A percentile compares a stretch with the other conserved stretches of the same genome.
phyloP scores from a whole-genome alignment of 1,140 invertebrate species.

The Eubasilissa regina region DNA sequence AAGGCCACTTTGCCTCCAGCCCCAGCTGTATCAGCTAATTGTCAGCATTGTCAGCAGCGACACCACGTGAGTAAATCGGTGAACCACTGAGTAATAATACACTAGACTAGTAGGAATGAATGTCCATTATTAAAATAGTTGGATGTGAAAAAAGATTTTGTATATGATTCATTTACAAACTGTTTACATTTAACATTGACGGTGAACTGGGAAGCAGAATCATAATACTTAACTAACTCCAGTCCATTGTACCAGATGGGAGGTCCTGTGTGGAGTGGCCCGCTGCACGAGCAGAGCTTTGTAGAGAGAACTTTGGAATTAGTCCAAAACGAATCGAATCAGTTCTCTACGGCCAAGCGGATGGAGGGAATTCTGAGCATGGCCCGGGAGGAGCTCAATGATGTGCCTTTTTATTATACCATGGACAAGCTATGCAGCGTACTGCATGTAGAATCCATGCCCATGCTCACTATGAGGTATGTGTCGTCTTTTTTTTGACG shows the following conservation, averaged over 20 bases:
- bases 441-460: constrained; percentile 78
- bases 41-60: constrained; percentile 83
- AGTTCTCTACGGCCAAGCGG: constrained; percentile 81
- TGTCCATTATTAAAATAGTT: too few relatives aligned
- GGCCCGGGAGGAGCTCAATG: constrained; percentile 84
- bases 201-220: too few relatives aligned
- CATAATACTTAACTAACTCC: too few relatives aligned
- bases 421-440: constrained; percentile 77
- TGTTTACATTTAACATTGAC: too few relatives aligned
- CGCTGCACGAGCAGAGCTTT: constrained; percentile 87
- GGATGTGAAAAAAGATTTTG: too few relatives aligned
- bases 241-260: constrained; percentile 77
- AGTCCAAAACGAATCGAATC: constrained; percentile 64
- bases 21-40: constrained; percentile 78
- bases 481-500: too few relatives aligned
- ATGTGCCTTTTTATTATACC: constrained; percentile 91
- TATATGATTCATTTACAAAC: too few relatives aligned
- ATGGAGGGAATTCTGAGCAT: constrained; percentile 83
- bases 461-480: constrained; percentile 78
- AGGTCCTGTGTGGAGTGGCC: constrained; percentile 94
- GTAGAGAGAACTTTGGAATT: constrained; percentile 73
- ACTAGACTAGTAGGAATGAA: too few relatives aligned
- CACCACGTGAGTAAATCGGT: constrained; percentile 76
- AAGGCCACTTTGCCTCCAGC: constrained; percentile 80
- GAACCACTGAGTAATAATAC: too few relatives aligned